Percentiles rank a stretch among this genome's conserved stretches.
phyloP scores from a whole-genome alignment of 2,888 invertebrate species.

The Autographa gamma region DNA sequence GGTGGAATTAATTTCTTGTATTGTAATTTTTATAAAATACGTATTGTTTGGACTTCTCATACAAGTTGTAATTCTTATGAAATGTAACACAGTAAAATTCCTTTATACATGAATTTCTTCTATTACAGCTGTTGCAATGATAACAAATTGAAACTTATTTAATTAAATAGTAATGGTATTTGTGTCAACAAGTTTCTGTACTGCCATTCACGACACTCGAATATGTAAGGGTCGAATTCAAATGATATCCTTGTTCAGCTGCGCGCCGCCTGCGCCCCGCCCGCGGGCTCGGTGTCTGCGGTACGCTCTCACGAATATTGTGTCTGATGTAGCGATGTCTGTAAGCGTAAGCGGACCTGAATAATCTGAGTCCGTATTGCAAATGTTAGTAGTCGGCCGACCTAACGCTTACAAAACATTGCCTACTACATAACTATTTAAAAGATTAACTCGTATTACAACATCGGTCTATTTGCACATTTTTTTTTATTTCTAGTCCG shows the following conservation, averaged over 20 bases:
- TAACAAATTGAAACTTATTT: not conserved
- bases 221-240: constrained; percentile 28
- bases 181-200: constrained; percentile 16
- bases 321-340: not conserved
- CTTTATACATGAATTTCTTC: not conserved
- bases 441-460: no score
- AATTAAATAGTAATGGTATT: constrained; percentile 9
- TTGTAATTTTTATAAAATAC: no score
- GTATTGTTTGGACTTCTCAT: not conserved
- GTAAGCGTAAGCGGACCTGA: not conserved
- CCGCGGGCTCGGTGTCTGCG: no score
- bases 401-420: no score
- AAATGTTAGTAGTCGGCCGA: no score
- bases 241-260: constrained; percentile 27
- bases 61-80: not conserved
- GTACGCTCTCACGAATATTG: not conserved
- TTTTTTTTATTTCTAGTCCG: no score
- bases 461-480: no score
- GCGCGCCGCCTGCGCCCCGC: no score
- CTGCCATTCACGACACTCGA: constrained; percentile 7
- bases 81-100: not conserved
- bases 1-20: no score
- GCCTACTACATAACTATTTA: no score
- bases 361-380: no score
- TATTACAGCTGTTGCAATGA: not conserved